These are phyloP conservation scores for Sinelater perroti DNA, from an alignment of 2,888 invertebrate species.

Conservation along the genomic window DNA sequence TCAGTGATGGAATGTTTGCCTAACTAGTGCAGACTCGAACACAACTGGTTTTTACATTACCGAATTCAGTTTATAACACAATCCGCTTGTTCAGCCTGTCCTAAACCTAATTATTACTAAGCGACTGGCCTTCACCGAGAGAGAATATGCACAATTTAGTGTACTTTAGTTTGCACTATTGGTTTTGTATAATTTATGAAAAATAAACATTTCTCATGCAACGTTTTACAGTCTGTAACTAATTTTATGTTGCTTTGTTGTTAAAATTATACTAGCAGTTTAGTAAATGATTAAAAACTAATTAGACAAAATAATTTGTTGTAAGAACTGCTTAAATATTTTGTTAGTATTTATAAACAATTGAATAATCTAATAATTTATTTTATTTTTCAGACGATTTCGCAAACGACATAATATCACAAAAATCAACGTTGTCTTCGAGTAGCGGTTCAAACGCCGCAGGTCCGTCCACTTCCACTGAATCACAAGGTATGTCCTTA, in stretches of 20 bases:
- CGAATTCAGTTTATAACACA: no score
- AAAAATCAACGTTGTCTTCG: constrained; percentile 45
- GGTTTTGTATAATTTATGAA: constrained; percentile 12
- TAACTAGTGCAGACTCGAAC: no score
- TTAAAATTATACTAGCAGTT: not conserved
- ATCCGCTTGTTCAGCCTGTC: no score
- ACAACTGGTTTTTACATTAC: no score
- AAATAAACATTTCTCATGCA: not conserved
- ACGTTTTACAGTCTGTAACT: not conserved
- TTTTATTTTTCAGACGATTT: constrained; percentile 39
- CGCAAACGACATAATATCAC: constrained; percentile 26
- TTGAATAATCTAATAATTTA: not conserved
- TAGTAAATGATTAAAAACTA: not conserved
- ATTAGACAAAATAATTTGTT: no score
- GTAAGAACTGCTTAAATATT: no score
- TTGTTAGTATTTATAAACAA: no score
- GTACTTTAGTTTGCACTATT: constrained; percentile 9
- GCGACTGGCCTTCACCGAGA: constrained; percentile 15
- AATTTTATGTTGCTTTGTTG: not conserved
- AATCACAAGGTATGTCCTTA: constrained; percentile 42
- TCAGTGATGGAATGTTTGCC: no score
- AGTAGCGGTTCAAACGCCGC: constrained; percentile 41
- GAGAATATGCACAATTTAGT: constrained; percentile 4
- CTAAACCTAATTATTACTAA: constrained; percentile 14
- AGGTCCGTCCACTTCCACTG: constrained; percentile 39